Conservation (phyloP, 1,140 invertebrate species). For the Sinonovacula constricta region DNA sequence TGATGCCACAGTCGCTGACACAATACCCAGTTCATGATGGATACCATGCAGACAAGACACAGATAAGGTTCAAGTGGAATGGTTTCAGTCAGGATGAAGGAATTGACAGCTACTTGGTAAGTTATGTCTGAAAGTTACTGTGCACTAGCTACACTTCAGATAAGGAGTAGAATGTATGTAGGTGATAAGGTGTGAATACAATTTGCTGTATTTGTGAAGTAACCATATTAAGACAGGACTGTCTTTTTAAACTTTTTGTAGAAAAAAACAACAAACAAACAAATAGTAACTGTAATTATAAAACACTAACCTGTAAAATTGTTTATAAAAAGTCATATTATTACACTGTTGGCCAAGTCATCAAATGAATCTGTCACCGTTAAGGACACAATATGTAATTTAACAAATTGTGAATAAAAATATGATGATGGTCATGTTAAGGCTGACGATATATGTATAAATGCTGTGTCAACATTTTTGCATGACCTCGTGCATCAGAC, state of each 20-base stretch:
- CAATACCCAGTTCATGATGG: slow-evolving; percentile 7
- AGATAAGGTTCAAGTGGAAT: slow-evolving; percentile 25
- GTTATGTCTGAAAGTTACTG: too few species aligned
- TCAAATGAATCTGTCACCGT: too few species aligned
- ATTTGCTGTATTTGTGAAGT: background rate
- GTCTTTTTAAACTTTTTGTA: too few species aligned
- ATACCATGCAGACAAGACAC: slow-evolving; percentile 20
- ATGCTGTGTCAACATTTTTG: background rate
- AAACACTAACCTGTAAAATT: too few species aligned
- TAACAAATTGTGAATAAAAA: too few species aligned
- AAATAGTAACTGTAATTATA: too few species aligned
- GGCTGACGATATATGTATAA: background rate
- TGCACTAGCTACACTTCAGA: too few species aligned
- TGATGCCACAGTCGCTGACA: background rate
- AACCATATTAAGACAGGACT: background rate
- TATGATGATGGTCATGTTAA: too few species aligned
- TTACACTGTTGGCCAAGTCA: too few species aligned
- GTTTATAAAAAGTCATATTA: too few species aligned
- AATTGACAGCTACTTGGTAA: slow-evolving; percentile 26
- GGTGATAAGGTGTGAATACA: background rate
- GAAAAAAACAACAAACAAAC: too few species aligned
- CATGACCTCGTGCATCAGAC: background rate
- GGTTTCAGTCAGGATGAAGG: slow-evolving; percentile 28
- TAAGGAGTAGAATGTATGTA: background rate
- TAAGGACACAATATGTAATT: too few species aligned